These are phyloP conservation scores for Dysidea cf. avara DNA, from an alignment of 37 sponge, comb jelly and placozoan species.

Conservation along the genomic window DNA sequence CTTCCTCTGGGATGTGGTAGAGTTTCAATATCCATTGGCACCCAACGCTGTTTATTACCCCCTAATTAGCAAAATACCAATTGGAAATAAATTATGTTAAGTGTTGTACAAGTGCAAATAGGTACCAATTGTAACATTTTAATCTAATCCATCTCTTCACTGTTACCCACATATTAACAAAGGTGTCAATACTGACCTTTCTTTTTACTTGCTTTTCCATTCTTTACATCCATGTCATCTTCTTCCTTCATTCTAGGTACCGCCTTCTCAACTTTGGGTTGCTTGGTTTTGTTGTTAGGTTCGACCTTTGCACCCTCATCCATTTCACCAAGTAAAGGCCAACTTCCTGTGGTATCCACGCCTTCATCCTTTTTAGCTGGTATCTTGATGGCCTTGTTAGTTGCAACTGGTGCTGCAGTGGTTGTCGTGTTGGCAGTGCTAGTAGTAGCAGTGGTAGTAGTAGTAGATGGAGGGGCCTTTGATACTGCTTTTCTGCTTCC, in stretches of 20 bases:
- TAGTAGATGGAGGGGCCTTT: no score
- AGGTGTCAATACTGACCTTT: slow-evolving; percentile 31
- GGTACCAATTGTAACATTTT: background rate
- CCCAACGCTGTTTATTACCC: slow-evolving; percentile 66
- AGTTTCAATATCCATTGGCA: slow-evolving; percentile 61
- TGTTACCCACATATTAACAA: slow-evolving; percentile 2
- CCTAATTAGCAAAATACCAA: slow-evolving; percentile 35
- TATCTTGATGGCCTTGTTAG: slow-evolving; percentile 36
- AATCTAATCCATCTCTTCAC: background rate
- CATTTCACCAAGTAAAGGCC: slow-evolving; percentile 74
- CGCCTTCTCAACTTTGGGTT: slow-evolving; percentile 5
- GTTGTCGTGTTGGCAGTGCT: no score
- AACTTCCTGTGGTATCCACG: slow-evolving; percentile 54
- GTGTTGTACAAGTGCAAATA: slow-evolving; percentile 21
- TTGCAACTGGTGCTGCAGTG: background rate
- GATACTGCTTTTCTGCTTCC: no score
- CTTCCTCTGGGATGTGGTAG: background rate
- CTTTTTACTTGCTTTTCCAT: slow-evolving; percentile 29
- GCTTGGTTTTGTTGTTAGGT: slow-evolving; percentile 21
- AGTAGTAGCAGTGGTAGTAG: no score
- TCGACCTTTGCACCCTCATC: slow-evolving; percentile 34
- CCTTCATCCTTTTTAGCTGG: slow-evolving; percentile 32
- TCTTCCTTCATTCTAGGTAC: background rate
- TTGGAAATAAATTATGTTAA: background rate
- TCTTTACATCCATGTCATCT: slow-evolving; percentile 20